phyloP scores from a whole-genome alignment of 1,140 invertebrate species.

The Drosophila equinoxialis region DNA sequence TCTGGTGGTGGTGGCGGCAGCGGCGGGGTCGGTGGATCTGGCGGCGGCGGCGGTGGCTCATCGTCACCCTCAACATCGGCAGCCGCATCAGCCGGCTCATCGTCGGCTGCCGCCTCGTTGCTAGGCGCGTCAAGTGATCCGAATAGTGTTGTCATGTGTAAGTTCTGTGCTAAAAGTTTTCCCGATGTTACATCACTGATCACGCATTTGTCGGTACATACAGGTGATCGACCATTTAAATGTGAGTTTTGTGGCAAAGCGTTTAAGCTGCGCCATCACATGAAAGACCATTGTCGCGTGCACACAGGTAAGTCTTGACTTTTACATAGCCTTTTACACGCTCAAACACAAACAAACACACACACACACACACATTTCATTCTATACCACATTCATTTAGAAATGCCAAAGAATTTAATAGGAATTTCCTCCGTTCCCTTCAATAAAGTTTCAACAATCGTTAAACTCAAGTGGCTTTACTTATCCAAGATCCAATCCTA shows the following conservation, averaged over 20 bases:
- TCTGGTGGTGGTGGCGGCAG: constrained; percentile 24
- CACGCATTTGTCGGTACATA: constrained; percentile 93
- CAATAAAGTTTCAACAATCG: no score
- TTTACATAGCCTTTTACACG: background rate
- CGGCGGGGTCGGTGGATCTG: constrained; percentile 23
- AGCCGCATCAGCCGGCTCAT: constrained; percentile 74
- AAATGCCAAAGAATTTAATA: no score
- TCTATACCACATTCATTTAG: background rate
- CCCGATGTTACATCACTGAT: constrained; percentile 93
- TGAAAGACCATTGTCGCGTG: constrained; percentile 96
- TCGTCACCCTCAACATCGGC: constrained; percentile 76
- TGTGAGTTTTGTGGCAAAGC: constrained; percentile 96
- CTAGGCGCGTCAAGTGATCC: constrained; percentile 85
- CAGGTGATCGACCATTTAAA: constrained; percentile 94
- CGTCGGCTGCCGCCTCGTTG: constrained; percentile 74
- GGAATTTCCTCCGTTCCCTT: no score
- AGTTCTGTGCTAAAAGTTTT: constrained; percentile 95
- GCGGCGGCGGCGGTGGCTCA: constrained; percentile 52
- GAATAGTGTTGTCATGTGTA: constrained; percentile 91
- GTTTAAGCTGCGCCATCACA: constrained; percentile 94
- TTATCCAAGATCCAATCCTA: no score
- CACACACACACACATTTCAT: background rate
- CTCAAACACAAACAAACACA: background rate
- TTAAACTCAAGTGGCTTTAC: no score
- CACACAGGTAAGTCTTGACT: constrained; percentile 88